Base-by-base conservation (phyloP, 2,113 vertebrate genomes). In the Cyprinodon tularosa region DNA sequence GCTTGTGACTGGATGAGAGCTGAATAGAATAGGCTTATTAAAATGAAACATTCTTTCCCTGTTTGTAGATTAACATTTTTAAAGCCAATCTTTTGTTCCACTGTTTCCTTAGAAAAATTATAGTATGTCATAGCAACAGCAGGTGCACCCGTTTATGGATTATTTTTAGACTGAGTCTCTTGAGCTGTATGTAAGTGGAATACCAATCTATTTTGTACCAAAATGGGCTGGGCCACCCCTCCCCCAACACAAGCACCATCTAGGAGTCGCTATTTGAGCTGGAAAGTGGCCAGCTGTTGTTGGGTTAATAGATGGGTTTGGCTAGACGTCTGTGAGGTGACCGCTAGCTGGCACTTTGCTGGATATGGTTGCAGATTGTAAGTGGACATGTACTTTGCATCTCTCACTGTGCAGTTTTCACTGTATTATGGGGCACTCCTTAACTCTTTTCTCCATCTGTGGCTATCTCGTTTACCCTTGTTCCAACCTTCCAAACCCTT, bases 251-350 rank as follows among this genome's bases (percentile, higher is more conserved):
- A 75, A 68, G 53, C 69, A 64, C 89, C 87, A 89, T 88, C 89
- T 91, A 92, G 86, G 71, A 29, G 37, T 64, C 62, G 85, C 66
- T 12, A 78, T 68, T 75, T 10, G 57, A 15, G 67, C 86, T 93
- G 91, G 90, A 93, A 61, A 67, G 39, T 64, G 76, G 90, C 93
- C 92, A 94, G 90, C 80, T 86, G 79, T 86, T 91, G 60, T 78
- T 65, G 73, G 84, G 86, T 89, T 92, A 89, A 89, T 90, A 91
- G 88, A 92, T 90, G 88, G 82, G 75, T 82, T 90, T 90, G 91
- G 91, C 93, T 89, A 94, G 93, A 94, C 89, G 82, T 91, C 87
- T 91, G 88, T 9, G 86, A 89, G 89, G 89, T 95, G 94, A 93
- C 93, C 91, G 90, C 90, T 90, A 76, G 80, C 90, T 92, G 91